Evolutionary conservation across 2,113 vertebrate species (phyloP), one percentile per base, ranked within the genome.

Genomic region (Caranx melampygus): DNA sequence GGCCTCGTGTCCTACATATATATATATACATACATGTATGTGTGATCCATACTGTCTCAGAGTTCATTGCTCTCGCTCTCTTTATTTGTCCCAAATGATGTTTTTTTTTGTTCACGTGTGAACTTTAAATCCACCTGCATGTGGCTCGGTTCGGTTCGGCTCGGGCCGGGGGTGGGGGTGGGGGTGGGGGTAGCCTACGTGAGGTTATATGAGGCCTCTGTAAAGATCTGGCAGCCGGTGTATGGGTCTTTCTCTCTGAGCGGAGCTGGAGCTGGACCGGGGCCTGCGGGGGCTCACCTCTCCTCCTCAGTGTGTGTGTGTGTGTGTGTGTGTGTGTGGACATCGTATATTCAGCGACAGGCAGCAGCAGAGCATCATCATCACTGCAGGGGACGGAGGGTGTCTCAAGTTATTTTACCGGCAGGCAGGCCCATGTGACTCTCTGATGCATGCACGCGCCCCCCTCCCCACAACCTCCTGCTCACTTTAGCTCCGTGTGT

Each of bases 371-470:
- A 79, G 59, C 67, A 51, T 67, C 79, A 74, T 72, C 67, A 51
- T 67, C 79, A 74, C 75, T 82, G 80, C 85, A 83, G 79, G 72
- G 69, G 74, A 77, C 79, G 75, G 76, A 57, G 60, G 75, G 74
- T 79, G 81, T 59, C 49, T 4, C 20, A 57, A 72, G 62, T 72
- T 72, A 9, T 45, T 33, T 2, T 26, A 26, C 26, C 26, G 26
- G 26, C 26, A 26, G 14, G n/a, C 3, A 71, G 45, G 60, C 73
- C 75, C 79, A 79, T 83, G 81, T 87, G 88, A 91, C 86, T 85
- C 67, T 67, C 26, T 26, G 26, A 26, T 26, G 26, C 63, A 79
- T 82, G 83, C 79, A 76, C 72, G 74, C 67, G 33, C 62, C 65
- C 69, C 7, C 11, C 37, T 52, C 77, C 8, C 3, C 14, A 11